Evolutionary conservation across 2,888 invertebrate genomes (phyloP), one percentile per base, ranked within the genome.

Genomic region (Synanthedon formicaeformis): DNA sequence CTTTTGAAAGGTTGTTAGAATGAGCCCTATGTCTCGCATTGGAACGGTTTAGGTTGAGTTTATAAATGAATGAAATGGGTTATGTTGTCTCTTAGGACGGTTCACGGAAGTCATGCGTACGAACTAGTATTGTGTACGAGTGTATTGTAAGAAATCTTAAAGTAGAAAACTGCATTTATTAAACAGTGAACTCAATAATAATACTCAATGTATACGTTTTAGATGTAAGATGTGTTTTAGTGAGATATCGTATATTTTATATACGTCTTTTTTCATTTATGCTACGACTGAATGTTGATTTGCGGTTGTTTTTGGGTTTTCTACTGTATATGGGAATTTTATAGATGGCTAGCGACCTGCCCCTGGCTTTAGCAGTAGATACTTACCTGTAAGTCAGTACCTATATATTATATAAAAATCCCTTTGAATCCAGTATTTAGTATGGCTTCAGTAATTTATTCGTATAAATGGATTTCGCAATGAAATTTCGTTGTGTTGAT

Each of bases 201-300:
- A 85, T 86, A 86, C 85, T 85, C 86, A 86, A 71, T 85, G 81
- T 83, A 84, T 84, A 84, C 81, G 81, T 81, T 84, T 60, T 81
- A 84, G 81, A 64, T 72, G 64, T 83, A 84, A 78, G 81, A 61
- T 69, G 72, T 71, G 49, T 75, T 77, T 78, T 78, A 82, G 82
- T 84, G 84, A 85, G 83, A 85, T 76, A 64, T 77, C 71, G 45
- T 6, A 65, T 69, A 63, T 68, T 68, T 66, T 64, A 60, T 61
- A 69, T 69, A 69, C 63, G 63, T 68, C 69, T 67, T 66, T 71
- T 75, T 65, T 69, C 69, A 59, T 64, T 56, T 60, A 58, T 70
- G 65, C 67, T 61, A 63, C 59, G 58, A 60, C 60, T 61, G 59
- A 57, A 67, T 69, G 34, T 34, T 2, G 34, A 34, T 10, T 10